These are phyloP conservation scores for Mesitornis unicolor DNA, from an alignment of 2,113 vertebrate species.

Conservation along the genomic window DNA sequence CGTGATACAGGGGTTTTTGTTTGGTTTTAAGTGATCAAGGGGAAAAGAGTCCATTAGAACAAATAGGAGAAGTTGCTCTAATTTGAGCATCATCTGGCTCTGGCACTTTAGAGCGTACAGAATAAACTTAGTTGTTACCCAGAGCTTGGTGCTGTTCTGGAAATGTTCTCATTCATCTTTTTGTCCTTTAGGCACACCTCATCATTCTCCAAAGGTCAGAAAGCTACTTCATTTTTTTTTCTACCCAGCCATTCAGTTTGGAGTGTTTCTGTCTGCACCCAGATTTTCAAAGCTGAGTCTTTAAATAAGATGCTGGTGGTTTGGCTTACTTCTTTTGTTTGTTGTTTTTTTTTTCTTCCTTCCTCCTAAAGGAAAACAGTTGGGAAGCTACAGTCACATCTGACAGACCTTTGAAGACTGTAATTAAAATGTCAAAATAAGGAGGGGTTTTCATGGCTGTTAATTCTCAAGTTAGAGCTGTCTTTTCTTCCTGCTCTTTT, in stretches of 20 bases:
- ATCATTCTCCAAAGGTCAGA: background rate
- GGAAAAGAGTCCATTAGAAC: background rate
- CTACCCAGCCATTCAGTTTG: background rate
- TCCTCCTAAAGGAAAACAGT: background rate
- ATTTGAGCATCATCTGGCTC: background rate
- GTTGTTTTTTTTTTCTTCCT: background rate
- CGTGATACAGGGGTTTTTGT: background rate
- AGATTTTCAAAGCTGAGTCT: background rate
- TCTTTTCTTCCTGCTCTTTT: background rate
- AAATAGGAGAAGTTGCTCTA: background rate
- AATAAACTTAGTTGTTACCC: background rate
- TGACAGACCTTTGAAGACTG: conserved; percentile 1
- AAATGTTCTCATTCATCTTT: background rate
- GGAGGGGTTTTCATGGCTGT: background rate
- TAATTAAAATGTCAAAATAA: conserved; percentile 2
- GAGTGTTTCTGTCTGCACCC: background rate
- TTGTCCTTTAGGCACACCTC: background rate
- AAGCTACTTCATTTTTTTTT: background rate
- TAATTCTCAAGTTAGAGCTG: background rate
- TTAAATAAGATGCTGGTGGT: background rate
- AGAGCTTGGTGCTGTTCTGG: background rate
- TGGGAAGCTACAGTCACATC: background rate
- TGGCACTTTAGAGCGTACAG: background rate
- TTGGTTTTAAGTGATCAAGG: background rate
- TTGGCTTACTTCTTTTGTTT: background rate